phyloP scores from a whole-genome alignment of 1,140 invertebrate genomes.

The Eufriesea mexicana region DNA sequence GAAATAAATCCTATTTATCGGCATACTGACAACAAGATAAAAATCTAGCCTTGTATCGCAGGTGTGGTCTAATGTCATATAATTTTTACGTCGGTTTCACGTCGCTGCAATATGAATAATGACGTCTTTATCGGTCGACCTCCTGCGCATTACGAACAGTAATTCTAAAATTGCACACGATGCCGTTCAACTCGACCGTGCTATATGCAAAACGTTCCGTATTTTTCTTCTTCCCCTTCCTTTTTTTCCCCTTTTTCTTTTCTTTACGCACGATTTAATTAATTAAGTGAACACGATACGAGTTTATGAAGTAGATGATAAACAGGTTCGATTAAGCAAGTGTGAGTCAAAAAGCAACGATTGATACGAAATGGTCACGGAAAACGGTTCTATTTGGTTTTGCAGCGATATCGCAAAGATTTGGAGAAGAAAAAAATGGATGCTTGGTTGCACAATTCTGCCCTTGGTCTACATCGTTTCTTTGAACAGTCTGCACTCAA shows the following conservation, averaged over 20 bases:
- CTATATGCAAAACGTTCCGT: background rate
- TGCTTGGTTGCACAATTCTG: conserved; percentile 37
- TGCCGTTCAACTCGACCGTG: conserved; percentile 43
- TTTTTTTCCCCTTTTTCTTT: background rate
- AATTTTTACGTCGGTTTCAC: conserved; percentile 58
- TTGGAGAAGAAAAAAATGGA: conserved; percentile 44
- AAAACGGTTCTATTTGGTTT: conserved; percentile 11
- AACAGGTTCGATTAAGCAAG: background rate
- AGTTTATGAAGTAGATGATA: background rate
- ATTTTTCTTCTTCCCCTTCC: background rate
- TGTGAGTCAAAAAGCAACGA: background rate
- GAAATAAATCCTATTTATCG: conserved; percentile 63
- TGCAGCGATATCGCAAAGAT: conserved; percentile 25
- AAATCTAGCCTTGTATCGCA: conserved; percentile 72
- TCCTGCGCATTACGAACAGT: conserved; percentile 49
- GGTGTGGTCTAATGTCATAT: conserved; percentile 68
- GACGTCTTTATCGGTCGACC: conserved; percentile 66
- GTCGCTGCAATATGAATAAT: conserved; percentile 56
- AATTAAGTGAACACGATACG: background rate
- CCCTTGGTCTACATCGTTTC: conserved; percentile 61
- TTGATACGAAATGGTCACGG: background rate
- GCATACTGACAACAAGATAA: conserved; percentile 59
- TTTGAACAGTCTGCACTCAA: conserved; percentile 19
- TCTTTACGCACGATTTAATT: background rate
- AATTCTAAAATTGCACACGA: conserved; percentile 51